These are phyloP conservation scores for Oscheius myriophilus DNA, from an alignment of 2,888 invertebrate genomes.

Conservation along the genomic window DNA sequence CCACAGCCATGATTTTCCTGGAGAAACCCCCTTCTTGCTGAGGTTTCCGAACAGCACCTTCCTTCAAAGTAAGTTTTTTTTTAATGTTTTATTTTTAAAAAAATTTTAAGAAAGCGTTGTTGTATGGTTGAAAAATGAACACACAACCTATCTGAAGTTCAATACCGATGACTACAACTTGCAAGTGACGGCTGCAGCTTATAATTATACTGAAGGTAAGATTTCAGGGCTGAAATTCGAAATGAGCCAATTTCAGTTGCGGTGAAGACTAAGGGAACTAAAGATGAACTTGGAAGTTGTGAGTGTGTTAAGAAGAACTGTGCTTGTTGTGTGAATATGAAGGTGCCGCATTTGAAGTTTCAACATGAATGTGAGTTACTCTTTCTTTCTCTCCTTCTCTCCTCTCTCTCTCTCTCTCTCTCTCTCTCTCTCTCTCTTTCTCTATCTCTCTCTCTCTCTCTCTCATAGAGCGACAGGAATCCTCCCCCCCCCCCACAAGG, in stretches of 20 bases:
- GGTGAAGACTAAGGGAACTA: background rate
- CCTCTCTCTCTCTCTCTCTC: too few relatives aligned
- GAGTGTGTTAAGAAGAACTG: constrained; percentile 65
- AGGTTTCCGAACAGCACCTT: background rate
- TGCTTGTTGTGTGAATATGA: constrained; percentile 69
- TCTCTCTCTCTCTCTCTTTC: too few relatives aligned
- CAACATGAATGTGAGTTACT: constrained; percentile 54
- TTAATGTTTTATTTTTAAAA: background rate
- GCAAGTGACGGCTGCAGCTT: constrained; percentile 16
- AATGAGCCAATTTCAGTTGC: background rate
- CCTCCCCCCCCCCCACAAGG: background rate
- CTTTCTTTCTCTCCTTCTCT: background rate
- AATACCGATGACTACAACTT: constrained; percentile 29
- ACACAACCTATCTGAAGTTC: constrained; percentile 11
- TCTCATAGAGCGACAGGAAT: too few relatives aligned
- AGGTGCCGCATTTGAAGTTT: constrained; percentile 56
- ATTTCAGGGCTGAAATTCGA: background rate
- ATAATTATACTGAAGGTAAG: constrained; percentile 2
- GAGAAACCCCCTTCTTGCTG: too few relatives aligned
- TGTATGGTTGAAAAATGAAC: constrained; percentile 6
- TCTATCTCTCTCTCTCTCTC: too few relatives aligned
- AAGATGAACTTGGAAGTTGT: constrained; percentile 53
- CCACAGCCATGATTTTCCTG: too few relatives aligned
- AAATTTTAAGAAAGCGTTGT: constrained; percentile 25
- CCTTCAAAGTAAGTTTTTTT: too few relatives aligned